Evolutionary conservation across 2,888 invertebrate genomes (phyloP).

Genomic region (Drosophila peninsularis): DNA sequence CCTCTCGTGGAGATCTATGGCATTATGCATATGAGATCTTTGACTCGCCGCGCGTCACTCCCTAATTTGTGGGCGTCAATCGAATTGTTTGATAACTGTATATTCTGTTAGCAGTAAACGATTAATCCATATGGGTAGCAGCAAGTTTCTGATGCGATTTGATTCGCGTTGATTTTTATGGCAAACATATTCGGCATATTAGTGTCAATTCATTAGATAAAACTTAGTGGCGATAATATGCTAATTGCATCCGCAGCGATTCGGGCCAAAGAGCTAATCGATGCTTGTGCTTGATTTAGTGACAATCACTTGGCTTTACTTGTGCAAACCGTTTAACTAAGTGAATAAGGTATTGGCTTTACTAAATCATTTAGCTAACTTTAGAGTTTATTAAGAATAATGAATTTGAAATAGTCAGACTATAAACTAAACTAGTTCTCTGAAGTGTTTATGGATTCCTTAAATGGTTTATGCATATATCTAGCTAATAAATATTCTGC

Average conservation of each 20-base stretch:
- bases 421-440: slow-evolving; percentile 10
- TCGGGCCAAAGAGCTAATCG: slow-evolving; percentile 39
- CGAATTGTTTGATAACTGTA: slow-evolving; percentile 40
- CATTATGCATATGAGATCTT: slow-evolving; percentile 26
- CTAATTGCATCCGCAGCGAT: slow-evolving; percentile 55
- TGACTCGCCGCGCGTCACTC: slow-evolving; percentile 15
- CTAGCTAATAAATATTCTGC: background rate
- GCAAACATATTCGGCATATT: slow-evolving; percentile 56
- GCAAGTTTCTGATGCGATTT: slow-evolving; percentile 23
- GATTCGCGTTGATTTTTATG: slow-evolving; percentile 52
- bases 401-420: background rate
- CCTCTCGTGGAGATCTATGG: slow-evolving; percentile 35
- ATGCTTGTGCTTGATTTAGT: slow-evolving; percentile 47
- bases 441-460: background rate
- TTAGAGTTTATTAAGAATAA: background rate
- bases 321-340: slow-evolving; percentile 32
- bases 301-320: slow-evolving; percentile 4
- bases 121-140: slow-evolving; percentile 32
- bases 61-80: slow-evolving; percentile 62
- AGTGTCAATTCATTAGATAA: slow-evolving; percentile 69
- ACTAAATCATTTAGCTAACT: slow-evolving; percentile 32
- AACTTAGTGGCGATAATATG: slow-evolving; percentile 67
- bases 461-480: slow-evolving; percentile 9
- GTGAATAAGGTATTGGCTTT: slow-evolving; percentile 11
- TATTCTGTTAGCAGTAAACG: slow-evolving; percentile 36